Evolutionary conservation across 2,797 vertebrate genomes (phyloP), one percentile per base, ranked within the genome.

Genomic region (Presbytis comata): DNA sequence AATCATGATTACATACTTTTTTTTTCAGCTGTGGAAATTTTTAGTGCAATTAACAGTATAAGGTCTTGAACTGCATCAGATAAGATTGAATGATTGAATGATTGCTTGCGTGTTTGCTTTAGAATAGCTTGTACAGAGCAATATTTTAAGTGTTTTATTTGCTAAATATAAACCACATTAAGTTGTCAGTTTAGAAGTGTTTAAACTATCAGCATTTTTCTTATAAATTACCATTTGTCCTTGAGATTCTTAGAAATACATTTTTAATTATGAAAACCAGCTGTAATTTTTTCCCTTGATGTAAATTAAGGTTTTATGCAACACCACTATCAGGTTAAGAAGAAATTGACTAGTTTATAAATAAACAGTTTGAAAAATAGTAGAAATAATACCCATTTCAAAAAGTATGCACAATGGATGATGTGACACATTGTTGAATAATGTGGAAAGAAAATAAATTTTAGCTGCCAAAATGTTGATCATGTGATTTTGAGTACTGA

Each of bases 91-190:
- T 76, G 22, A 67, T 7, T 82, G 26, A 88, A 26, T 76, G 26
- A 17, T 78, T 91, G 30, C 67, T 8, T 82, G 3, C 17, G 17
- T 59, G 22, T 82, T 84, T 64, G 53, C 48, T 79, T 87, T 50
- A 39, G 28, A 86, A 74, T 1, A 79, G 22, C 24, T 70, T 87
- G 21, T 41, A 28, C 16, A 55, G 21, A 61, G 5, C 67, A 82
- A 30, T 88, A 84, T 85, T 84, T 57, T 72, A 76, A 72, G 28
- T 93, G 12, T 85, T 97, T 74, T 83, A 81, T 87, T 95, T 89
- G 55, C 61, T 95, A 90, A 95, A 84, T 93, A 26, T 93, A 92
- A 94, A 64, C 79, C 33, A 53, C 61, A 44, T 88, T 80, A 80
- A 64, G 22, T 16, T 96, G 50, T 61, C 41, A 70, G n/a, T 57